Conservation (phyloP, 2,888 invertebrate genomes). For the Leucoma salicis region DNA sequence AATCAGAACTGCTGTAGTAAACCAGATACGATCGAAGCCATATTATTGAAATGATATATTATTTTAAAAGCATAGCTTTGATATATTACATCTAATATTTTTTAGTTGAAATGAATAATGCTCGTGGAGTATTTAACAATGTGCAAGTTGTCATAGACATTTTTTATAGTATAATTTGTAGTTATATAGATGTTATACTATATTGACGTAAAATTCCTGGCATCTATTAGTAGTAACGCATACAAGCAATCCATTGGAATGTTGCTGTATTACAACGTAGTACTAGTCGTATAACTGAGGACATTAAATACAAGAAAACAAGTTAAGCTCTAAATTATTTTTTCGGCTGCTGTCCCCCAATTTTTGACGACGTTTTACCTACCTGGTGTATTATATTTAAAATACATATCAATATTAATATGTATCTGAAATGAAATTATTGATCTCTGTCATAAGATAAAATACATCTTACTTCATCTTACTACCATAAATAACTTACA, state of each 20-base stretch:
- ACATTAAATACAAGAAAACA: background rate
- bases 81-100: conserved; percentile 25
- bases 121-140: conserved; percentile 30
- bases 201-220: conserved; percentile 24
- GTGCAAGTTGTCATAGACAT: conserved; percentile 35
- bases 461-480: conserved; percentile 24
- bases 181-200: conserved; percentile 17
- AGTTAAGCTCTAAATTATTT: conserved; percentile 17
- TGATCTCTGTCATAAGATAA: conserved; percentile 55
- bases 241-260: conserved; percentile 2
- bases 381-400: conserved; percentile 44
- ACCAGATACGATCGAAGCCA: conserved; percentile 29
- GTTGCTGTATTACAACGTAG: conserved; percentile 2
- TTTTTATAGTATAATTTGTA: conserved; percentile 34
- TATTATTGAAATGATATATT: conserved; percentile 33
- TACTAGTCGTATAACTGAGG: background rate
- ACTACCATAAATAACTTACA: conserved; percentile 28
- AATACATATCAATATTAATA: conserved; percentile 68
- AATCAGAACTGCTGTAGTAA: conserved; percentile 24
- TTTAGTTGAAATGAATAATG: conserved; percentile 31
- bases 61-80: conserved; percentile 39
- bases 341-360: conserved; percentile 6
- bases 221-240: conserved; percentile 15
- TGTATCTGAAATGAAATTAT: conserved; percentile 54
- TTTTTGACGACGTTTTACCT: conserved; percentile 3